These are phyloP conservation scores for Okapia johnstoni DNA, from an alignment of 2,113 vertebrate species.

Conservation along the genomic window DNA sequence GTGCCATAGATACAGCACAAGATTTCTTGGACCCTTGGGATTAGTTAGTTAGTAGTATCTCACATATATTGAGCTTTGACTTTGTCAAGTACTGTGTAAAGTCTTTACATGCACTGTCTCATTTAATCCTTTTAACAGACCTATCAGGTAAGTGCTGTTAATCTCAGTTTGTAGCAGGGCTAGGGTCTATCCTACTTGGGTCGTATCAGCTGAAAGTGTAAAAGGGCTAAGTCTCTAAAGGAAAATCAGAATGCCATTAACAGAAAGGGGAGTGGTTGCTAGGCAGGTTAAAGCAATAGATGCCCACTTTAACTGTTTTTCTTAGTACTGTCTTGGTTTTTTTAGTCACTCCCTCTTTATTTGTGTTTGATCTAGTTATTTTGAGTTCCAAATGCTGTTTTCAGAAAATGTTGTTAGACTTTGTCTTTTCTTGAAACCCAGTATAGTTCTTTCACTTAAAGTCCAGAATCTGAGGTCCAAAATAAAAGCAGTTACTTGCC, in stretches of 20 bases:
- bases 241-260: neutral
- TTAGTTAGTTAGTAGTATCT: conserved; percentile 19
- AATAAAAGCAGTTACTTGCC: neutral
- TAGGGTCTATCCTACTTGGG: neutral
- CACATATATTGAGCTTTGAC: neutral
- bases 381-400: neutral
- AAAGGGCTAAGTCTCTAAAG: conserved; percentile 21
- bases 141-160: neutral
- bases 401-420: neutral
- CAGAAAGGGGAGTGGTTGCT: neutral
- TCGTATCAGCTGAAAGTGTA: neutral
- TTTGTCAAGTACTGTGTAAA: neutral
- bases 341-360: neutral
- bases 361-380: conserved; percentile 16
- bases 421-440: neutral
- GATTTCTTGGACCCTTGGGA: neutral
- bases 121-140: neutral
- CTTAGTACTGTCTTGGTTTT: neutral
- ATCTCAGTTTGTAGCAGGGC: neutral
- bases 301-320: neutral
- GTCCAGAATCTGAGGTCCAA: neutral
- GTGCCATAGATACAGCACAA: neutral
- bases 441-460: neutral
- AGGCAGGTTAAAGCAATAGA: neutral
- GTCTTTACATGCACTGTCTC: neutral